Percentiles rank a stretch among this genome's conserved stretches.
Evolutionary conservation across 2,888 invertebrate species (phyloP).

Genomic region (Zygothrica quintamaculata): DNA sequence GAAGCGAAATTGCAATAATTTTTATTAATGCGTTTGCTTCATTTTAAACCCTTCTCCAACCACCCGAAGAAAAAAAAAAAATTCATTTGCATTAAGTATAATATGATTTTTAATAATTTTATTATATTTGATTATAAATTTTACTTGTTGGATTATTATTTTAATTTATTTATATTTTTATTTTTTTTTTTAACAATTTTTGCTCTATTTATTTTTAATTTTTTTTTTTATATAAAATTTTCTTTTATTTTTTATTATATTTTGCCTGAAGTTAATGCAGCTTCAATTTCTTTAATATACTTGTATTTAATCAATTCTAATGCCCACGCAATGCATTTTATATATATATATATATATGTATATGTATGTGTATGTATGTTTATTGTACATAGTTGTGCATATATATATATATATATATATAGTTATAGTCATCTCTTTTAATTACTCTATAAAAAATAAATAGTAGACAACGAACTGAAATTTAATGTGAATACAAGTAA

Average conservation of each 20-base stretch:
- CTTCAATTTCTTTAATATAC: conserved; percentile 6
- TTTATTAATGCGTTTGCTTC: conserved; percentile 63
- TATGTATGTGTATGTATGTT: conserved; percentile 29
- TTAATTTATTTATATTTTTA: conserved; percentile 4
- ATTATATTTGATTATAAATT: no score
- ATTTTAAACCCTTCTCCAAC: conserved; percentile 32
- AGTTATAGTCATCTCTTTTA: conserved; percentile 38
- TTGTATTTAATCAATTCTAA: conserved; percentile 11
- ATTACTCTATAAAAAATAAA: conserved; percentile 51
- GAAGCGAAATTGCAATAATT: conserved; percentile 71
- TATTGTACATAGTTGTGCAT: conserved; percentile 1
- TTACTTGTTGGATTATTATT: conserved; percentile 4
- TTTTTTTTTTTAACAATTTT: conserved; percentile 11
- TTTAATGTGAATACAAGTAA: conserved; percentile 39
- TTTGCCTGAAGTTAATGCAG: conserved; percentile 9
- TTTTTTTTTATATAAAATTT: conserved; percentile 1
- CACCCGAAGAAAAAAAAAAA: background rate
- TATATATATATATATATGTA: conserved; percentile 31
- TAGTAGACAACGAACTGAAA: conserved; percentile 41
- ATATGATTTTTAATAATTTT: no score
- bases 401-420: conserved; percentile 29
- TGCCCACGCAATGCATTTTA: conserved; percentile 58
- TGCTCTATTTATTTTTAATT: background rate
- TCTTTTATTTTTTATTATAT: conserved; percentile 7
- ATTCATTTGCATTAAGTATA: background rate